Evolutionary conservation across 2,113 vertebrate genomes (phyloP).

Genomic region (Cavia aperea): DNA sequence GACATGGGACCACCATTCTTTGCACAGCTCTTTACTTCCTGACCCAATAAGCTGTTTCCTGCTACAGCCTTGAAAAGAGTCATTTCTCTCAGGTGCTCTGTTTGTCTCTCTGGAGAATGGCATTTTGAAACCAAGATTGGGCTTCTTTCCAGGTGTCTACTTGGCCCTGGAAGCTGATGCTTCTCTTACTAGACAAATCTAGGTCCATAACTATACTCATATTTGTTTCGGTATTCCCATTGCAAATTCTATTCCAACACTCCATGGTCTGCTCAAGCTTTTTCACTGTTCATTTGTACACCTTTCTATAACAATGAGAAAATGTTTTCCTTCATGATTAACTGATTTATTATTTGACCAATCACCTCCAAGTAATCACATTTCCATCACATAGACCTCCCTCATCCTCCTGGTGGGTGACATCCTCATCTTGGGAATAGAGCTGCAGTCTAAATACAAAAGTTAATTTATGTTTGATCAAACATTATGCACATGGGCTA

Average conservation of each 20-base stretch:
- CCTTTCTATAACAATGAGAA: not conserved
- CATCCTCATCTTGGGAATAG: not conserved
- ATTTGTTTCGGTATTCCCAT: not conserved
- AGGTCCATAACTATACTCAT: not conserved
- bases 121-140: not conserved
- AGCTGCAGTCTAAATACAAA: not conserved
- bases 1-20: not conserved
- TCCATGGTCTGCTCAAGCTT: not conserved
- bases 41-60: not conserved
- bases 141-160: not conserved
- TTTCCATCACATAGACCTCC: not conserved
- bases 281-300: not conserved
- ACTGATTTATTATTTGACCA: not conserved
- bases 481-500: not conserved
- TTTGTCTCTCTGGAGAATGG: not conserved
- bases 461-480: not conserved
- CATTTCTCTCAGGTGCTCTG: not conserved
- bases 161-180: not conserved
- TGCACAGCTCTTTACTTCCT: not conserved
- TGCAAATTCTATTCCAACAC: not conserved
- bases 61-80: not conserved
- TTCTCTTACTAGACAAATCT: not conserved
- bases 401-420: not conserved
- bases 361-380: not conserved
- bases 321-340: not conserved